Evolutionary conservation across 2,113 vertebrate genomes (phyloP).

Genomic region (Manacus vitellinus): DNA sequence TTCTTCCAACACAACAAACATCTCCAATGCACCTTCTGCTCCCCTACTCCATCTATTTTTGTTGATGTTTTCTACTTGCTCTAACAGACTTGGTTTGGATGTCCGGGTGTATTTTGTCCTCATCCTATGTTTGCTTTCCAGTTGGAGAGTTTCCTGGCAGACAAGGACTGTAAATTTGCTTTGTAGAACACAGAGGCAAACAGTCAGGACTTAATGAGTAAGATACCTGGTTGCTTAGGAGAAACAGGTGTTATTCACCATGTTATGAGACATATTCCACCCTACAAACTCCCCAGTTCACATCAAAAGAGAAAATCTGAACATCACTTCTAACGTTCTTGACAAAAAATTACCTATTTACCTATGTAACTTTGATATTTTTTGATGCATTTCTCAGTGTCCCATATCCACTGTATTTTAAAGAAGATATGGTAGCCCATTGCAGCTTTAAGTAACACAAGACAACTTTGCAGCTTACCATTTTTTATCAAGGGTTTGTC

Average conservation of each 20-base stretch:
- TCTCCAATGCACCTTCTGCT: background rate
- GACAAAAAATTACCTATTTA: background rate
- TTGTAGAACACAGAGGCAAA: background rate
- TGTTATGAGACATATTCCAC: background rate
- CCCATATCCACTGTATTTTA: background rate
- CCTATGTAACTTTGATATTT: background rate
- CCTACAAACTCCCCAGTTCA: background rate
- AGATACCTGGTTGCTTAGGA: background rate
- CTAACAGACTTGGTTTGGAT: background rate
- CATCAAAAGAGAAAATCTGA: background rate
- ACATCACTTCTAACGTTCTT: background rate
- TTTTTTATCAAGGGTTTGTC: background rate
- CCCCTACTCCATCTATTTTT: background rate
- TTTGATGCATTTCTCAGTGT: background rate
- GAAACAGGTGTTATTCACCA: background rate
- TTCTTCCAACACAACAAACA: background rate
- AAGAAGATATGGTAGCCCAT: background rate
- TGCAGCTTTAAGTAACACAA: background rate
- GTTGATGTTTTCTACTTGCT: background rate
- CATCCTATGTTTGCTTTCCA: background rate
- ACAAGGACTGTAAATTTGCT: background rate
- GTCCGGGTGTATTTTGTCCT: background rate
- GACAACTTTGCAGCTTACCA: background rate
- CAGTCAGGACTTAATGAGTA: background rate
- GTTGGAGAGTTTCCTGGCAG: background rate